Evolutionary conservation across 37 sponge, comb jelly and placozoan species (phyloP).

Genomic region (Cliona cf. orientalis): DNA sequence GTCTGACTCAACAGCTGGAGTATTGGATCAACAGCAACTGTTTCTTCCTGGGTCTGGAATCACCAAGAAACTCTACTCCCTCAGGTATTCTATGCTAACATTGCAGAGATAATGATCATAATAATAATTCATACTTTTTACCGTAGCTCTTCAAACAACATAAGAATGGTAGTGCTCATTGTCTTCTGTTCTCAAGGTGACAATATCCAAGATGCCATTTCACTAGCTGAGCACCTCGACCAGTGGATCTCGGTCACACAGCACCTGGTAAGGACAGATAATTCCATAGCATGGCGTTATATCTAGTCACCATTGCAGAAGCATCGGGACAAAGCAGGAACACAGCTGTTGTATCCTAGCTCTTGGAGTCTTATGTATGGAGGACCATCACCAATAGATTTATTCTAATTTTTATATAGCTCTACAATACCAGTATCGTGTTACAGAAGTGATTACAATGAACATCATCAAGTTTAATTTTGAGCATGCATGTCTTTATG

Average conservation of each 20-base stretch:
- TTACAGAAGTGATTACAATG: neutral
- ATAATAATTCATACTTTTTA: neutral
- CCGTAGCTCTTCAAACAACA: constrained; percentile 7
- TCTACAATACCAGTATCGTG: neutral
- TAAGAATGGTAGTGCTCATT: constrained; percentile 28
- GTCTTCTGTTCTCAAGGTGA: constrained; percentile 71
- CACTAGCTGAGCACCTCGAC: constrained; percentile 25
- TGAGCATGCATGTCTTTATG: too few relatives aligned
- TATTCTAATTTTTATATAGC: constrained; percentile 17
- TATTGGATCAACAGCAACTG: constrained; percentile 13
- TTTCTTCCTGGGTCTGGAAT: constrained; percentile 70
- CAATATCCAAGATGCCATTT: constrained; percentile 61
- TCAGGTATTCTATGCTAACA: constrained; percentile 19
- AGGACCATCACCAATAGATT: constrained; percentile 37
- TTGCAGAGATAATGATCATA: neutral
- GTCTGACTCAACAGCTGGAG: neutral
- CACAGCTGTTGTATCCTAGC: constrained; percentile 22
- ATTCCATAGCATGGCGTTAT: neutral
- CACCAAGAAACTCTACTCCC: constrained; percentile 38
- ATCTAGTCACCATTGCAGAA: neutral
- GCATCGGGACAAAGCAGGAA: neutral
- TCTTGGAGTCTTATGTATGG: constrained; percentile 69
- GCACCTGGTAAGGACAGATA: neutral
- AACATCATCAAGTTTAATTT: too few relatives aligned
- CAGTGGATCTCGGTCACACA: constrained; percentile 33